These are phyloP conservation scores for Macrotrachela quadricornifera DNA, from an alignment of 1,140 invertebrate species.

Conservation along the genomic window DNA sequence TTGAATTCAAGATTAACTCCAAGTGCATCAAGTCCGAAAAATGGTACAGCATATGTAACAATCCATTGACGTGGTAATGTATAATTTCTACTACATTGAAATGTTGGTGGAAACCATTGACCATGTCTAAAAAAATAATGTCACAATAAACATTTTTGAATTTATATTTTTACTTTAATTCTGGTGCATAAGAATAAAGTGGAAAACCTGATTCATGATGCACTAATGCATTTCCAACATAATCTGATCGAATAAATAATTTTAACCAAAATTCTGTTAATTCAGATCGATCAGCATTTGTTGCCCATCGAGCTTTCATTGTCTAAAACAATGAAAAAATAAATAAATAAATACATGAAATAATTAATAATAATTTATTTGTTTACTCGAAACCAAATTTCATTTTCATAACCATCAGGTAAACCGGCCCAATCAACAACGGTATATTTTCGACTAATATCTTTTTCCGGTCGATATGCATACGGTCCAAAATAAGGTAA, in stretches of 20 bases:
- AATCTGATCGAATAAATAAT: slow-evolving; percentile 68
- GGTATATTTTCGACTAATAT: slow-evolving; percentile 4
- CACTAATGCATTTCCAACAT: slow-evolving; percentile 20
- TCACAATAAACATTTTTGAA: slow-evolving; percentile 9
- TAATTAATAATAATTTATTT: too few species aligned
- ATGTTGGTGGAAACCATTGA: slow-evolving; percentile 74
- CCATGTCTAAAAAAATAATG: slow-evolving; percentile 65
- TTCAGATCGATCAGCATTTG: slow-evolving; percentile 53
- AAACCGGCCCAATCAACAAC: slow-evolving; percentile 11
- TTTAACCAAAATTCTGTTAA: slow-evolving; percentile 76
- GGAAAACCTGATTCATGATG: slow-evolving; percentile 5
- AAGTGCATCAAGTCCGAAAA: slow-evolving; percentile 85
- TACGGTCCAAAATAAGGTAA: slow-evolving; percentile 57
- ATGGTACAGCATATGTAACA: slow-evolving; percentile 74
- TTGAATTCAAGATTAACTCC: slow-evolving; percentile 34
- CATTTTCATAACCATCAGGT: slow-evolving; percentile 10
- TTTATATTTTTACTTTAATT: slow-evolving; percentile 2
- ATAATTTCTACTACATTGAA: slow-evolving; percentile 62
- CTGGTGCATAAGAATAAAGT: slow-evolving; percentile 7
- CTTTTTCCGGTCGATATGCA: slow-evolving; percentile 69
- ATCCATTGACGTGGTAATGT: slow-evolving; percentile 61
- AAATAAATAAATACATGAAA: too few species aligned
- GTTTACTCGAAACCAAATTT: slow-evolving; percentile 5
- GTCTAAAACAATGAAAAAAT: background rate
- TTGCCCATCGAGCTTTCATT: slow-evolving; percentile 51